These are phyloP conservation scores for Brenthis ino DNA, from an alignment of 2,888 invertebrate species.

Conservation along the genomic window DNA sequence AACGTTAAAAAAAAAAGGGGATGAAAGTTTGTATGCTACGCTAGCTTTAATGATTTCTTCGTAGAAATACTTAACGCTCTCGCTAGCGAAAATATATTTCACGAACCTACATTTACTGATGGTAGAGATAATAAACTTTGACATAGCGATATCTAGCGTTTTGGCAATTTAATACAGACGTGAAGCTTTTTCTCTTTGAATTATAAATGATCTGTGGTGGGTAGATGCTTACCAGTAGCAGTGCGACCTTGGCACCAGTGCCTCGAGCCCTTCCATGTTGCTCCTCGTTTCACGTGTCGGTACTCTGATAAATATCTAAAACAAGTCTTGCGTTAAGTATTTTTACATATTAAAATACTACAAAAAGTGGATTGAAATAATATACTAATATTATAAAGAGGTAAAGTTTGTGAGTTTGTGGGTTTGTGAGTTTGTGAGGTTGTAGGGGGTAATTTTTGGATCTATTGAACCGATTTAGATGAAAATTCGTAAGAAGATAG, in stretches of 20 bases:
- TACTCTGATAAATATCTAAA: constrained; percentile 96
- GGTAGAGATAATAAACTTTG: constrained; percentile 1
- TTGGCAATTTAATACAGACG: constrained; percentile 21
- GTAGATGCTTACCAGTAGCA: constrained; percentile 81
- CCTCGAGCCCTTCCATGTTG: constrained; percentile 95
- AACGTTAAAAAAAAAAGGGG: too few species aligned
- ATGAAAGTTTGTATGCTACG: too few species aligned
- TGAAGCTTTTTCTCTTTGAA: constrained; percentile 23
- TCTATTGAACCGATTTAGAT: too few species aligned
- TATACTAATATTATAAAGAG: too few species aligned
- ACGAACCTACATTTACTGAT: neutral
- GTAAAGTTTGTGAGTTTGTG: too few species aligned
- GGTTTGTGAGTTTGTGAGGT: too few species aligned
- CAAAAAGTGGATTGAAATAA: too few species aligned
- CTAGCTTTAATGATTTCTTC: neutral
- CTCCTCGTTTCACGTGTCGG: constrained; percentile 97
- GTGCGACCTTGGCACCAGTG: constrained; percentile 89
- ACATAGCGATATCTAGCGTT: constrained; percentile 5
- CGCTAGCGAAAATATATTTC: neutral
- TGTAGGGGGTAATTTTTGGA: too few species aligned
- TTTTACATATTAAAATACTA: too few species aligned
- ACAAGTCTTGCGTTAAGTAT: constrained; percentile 22
- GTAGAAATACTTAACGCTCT: neutral
- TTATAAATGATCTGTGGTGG: constrained; percentile 22
- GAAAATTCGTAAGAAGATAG: too few species aligned